Percentiles rank a stretch among this genome's conserved stretches.
phyloP scores from a whole-genome alignment of 2,797 vertebrate species.

The Oophaga sylvatica region DNA sequence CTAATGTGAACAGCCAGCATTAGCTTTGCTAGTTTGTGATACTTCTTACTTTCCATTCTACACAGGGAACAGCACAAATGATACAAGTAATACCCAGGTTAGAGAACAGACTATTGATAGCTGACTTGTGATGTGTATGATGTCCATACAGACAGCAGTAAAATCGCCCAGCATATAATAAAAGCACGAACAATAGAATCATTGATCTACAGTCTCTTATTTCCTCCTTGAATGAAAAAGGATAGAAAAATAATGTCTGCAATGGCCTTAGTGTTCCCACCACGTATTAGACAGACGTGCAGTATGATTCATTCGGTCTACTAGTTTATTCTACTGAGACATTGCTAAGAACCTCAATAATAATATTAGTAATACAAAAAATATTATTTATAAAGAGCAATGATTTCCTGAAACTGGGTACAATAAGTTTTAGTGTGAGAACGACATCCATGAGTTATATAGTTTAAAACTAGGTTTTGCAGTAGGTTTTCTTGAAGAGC shows the following conservation, averaged over 20 bases:
- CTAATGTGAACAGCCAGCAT: background rate
- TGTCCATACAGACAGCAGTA: background rate
- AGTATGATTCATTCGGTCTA: background rate
- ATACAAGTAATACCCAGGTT: background rate
- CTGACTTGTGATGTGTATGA: constrained; percentile 8
- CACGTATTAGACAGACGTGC: background rate
- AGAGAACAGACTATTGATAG: background rate
- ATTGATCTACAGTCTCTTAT: constrained; percentile 20
- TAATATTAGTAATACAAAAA: background rate
- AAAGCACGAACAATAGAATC: background rate
- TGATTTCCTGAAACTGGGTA: no score
- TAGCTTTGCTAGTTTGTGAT: background rate
- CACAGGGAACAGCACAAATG: background rate
- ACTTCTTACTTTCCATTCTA: background rate
- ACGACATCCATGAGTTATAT: no score
- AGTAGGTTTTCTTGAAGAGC: no score
- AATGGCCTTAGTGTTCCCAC: background rate
- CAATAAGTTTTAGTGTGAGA: no score
- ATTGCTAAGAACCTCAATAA: background rate
- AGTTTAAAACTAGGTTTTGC: no score
- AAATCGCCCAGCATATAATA: constrained; percentile 7
- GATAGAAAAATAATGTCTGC: background rate
- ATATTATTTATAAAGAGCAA: no score
- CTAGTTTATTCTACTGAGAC: background rate
- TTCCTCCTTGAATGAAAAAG: constrained; percentile 13